Evolutionary conservation across 2,888 invertebrate genomes (phyloP).

Genomic region (Meteorus colon): DNA sequence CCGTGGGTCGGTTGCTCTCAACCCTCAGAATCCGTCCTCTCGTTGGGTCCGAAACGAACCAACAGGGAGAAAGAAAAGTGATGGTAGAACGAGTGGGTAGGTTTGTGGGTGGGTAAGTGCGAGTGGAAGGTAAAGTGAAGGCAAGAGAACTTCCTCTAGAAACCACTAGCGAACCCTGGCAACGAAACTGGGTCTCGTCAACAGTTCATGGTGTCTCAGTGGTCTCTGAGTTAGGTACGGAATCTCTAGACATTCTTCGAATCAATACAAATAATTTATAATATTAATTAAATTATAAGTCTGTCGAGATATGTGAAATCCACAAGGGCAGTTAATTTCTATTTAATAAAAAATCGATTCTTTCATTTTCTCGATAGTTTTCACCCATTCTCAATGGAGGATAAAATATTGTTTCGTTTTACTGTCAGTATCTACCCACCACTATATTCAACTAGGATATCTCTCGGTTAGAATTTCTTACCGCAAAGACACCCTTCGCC

Average conservation of each 20-base stretch:
- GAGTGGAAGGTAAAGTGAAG: neutral
- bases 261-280: neutral
- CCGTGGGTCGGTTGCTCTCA: constrained; percentile 59
- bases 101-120: neutral
- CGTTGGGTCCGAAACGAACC: constrained; percentile 51
- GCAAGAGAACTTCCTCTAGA: constrained; percentile 61
- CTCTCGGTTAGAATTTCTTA: constrained; percentile 58
- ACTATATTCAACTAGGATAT: constrained; percentile 50
- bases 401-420: neutral
- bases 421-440: constrained; percentile 48
- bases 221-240: neutral
- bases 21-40: constrained; percentile 47
- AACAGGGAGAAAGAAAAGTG: constrained; percentile 24
- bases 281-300: neutral
- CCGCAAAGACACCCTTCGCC: constrained; percentile 55
- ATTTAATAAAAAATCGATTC: neutral
- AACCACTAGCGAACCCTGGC: constrained; percentile 27
- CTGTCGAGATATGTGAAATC: neutral
- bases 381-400: neutral
- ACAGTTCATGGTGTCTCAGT: constrained; percentile 6
- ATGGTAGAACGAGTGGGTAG: neutral
- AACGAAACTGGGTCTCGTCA: constrained; percentile 19
- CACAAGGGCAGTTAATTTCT: neutral
- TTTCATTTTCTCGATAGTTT: neutral
- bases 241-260: neutral